These are phyloP conservation scores for Drosophila picticornis DNA, from an alignment of 2,888 invertebrate genomes.

Conservation along the genomic window DNA sequence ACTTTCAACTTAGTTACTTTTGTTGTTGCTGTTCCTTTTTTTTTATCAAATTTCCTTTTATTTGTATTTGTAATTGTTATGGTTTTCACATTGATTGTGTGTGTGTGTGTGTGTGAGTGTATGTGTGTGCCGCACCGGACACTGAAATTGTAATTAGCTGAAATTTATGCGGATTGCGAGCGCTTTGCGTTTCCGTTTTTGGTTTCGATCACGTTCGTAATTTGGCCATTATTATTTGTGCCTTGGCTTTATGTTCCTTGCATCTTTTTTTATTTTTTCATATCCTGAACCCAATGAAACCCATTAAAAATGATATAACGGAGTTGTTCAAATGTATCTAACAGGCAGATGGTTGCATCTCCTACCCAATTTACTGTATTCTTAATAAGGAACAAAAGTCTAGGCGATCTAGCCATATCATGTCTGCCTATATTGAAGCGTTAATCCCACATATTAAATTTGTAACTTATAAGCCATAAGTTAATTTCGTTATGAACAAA, in stretches of 20 bases:
- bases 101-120: constrained; percentile 6
- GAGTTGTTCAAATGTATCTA: not conserved
- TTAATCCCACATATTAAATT: not conserved
- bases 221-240: constrained; percentile 62
- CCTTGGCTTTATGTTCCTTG: constrained; percentile 16
- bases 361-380: not conserved
- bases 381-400: not conserved
- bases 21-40: constrained; percentile 6
- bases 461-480: not conserved
- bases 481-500: not conserved
- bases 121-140: constrained; percentile 51
- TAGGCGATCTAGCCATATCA: no score
- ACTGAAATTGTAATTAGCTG: constrained; percentile 79
- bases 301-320: not conserved
- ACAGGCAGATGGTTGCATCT: not conserved
- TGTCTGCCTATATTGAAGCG: not conserved
- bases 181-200: constrained; percentile 58
- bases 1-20: not conserved
- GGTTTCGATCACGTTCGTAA: constrained; percentile 61
- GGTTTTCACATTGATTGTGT: constrained; percentile 65
- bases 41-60: constrained; percentile 44
- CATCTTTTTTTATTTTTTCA: constrained; percentile 3
- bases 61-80: constrained; percentile 76
- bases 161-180: constrained; percentile 69
- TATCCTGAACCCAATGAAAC: not conserved